These are phyloP conservation scores for Macaria liturata DNA, from an alignment of 2,888 invertebrate species.

Conservation along the genomic window DNA sequence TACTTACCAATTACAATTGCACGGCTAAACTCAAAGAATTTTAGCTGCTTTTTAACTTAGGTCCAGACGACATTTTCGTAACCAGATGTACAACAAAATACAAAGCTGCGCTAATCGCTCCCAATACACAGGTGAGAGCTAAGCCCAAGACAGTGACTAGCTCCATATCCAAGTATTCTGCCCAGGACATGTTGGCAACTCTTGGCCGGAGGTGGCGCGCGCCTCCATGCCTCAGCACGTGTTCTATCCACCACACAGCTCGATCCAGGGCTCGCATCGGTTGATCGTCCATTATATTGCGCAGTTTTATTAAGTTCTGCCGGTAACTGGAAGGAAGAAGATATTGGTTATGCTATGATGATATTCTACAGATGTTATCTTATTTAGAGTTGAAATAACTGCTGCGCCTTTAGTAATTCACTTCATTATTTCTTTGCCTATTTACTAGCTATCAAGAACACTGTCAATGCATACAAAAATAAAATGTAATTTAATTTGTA, in stretches of 20 bases:
- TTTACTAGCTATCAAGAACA: too few relatives aligned
- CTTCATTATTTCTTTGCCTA: too few relatives aligned
- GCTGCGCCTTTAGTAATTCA: too few relatives aligned
- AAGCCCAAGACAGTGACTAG: constrained; percentile 6
- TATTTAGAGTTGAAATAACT: too few relatives aligned
- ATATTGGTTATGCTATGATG: too few relatives aligned
- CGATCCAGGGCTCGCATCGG: constrained; percentile 35
- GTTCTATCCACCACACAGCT: constrained; percentile 42
- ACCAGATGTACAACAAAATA: constrained; percentile 6
- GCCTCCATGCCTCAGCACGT: constrained; percentile 40
- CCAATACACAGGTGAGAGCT: background rate
- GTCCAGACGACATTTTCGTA: background rate
- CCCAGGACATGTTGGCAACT: constrained; percentile 38
- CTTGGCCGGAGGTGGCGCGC: constrained; percentile 38
- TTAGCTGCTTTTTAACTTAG: constrained; percentile 18
- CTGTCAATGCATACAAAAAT: too few relatives aligned
- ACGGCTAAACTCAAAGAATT: too few relatives aligned
- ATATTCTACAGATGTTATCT: too few relatives aligned
- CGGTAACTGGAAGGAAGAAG: constrained; percentile 16
- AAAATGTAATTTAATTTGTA: too few relatives aligned
- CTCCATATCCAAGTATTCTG: constrained; percentile 17
- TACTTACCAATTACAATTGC: too few relatives aligned
- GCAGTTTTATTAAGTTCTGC: constrained; percentile 23
- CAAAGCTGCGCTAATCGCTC: background rate
- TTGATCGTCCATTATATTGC: constrained; percentile 35